Evolutionary conservation across 2,888 invertebrate genomes (phyloP), one percentile per base, ranked within the genome.

Genomic region (Eugnorisma glareosa): DNA sequence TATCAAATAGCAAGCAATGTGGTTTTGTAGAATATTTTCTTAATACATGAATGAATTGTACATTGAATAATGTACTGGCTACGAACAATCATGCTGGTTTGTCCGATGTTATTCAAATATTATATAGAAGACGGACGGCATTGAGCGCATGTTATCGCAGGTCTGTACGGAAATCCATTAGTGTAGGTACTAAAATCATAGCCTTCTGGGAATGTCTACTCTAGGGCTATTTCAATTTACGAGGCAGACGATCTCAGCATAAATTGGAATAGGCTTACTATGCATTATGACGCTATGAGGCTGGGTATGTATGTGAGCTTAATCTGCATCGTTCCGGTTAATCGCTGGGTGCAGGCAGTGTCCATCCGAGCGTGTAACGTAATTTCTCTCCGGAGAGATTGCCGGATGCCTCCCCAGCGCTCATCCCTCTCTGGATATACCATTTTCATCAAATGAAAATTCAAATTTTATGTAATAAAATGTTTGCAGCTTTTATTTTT

Each of bases 341-440:
- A 85, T 88, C 82, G 82, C 66, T 63, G 77, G 75, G 81, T 83
- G 83, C 82, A 82, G 81, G 80, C 80, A 74, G 79, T 84, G 86
- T 84, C 83, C 86, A 84, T 74, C 73, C 69, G 81, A 79, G 75
- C 88, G 87, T 84, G 78, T 83, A 89, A 90, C 84, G 78, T 85
- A 84, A 87, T 90, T 87, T 87, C 83, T 79, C 78, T 79, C 78
- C 64, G 77, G 69, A 76, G 79, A 84, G 84, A 84, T 82, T 77
- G 82, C 75, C 61, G 75, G 66, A 79, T 45, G 59, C 79, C 82
- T 75, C 75, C 70, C 74, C 48, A 45, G 57, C 66, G 72, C 75
- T 70, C 66, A 81, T 69, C 68, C 67, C 79, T 73, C 70, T 64
- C 64, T 35, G 40, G 31, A 51, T 61, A 61, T 64, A 57, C n/a